These are phyloP conservation scores for Drosophila tsacasi DNA, from an alignment of 1,140 invertebrate genomes.

Conservation along the genomic window DNA sequence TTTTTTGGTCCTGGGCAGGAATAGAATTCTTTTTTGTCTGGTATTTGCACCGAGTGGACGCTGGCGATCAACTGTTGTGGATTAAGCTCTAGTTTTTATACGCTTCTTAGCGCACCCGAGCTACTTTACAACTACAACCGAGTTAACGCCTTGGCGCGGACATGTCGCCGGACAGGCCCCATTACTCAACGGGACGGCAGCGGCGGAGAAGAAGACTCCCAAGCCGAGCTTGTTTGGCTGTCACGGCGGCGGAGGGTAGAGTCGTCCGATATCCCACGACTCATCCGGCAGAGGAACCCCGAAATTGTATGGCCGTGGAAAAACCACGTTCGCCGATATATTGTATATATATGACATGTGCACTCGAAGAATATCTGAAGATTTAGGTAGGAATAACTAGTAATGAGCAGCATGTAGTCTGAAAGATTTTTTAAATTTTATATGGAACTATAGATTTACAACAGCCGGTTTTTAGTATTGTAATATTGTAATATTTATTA, in stretches of 20 bases:
- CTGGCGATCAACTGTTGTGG: constrained; percentile 51
- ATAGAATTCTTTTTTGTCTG: constrained; percentile 1
- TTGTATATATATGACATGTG: constrained; percentile 17
- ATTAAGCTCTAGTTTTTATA: constrained; percentile 57
- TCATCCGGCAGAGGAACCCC: constrained; percentile 29
- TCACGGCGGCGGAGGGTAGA: neutral
- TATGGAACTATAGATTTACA: no score
- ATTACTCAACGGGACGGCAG: constrained; percentile 61
- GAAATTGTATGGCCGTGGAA: constrained; percentile 52
- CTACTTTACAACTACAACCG: constrained; percentile 67
- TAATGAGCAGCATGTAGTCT: no score
- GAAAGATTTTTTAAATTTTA: no score
- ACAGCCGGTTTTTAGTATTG: no score
- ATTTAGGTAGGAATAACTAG: neutral
- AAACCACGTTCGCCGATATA: constrained; percentile 38
- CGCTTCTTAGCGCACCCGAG: constrained; percentile 43
- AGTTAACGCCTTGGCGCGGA: constrained; percentile 56
- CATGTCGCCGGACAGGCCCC: constrained; percentile 59
- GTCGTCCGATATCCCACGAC: constrained; percentile 31
- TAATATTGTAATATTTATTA: no score
- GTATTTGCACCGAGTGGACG: constrained; percentile 43
- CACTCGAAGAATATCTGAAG: neutral
- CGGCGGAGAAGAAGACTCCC: constrained; percentile 20
- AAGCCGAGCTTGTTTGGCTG: constrained; percentile 26
- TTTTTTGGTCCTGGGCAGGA: neutral